Evolutionary conservation across 2,797 vertebrate species (phyloP).

Genomic region (Phaenicophaeus curvirostris): DNA sequence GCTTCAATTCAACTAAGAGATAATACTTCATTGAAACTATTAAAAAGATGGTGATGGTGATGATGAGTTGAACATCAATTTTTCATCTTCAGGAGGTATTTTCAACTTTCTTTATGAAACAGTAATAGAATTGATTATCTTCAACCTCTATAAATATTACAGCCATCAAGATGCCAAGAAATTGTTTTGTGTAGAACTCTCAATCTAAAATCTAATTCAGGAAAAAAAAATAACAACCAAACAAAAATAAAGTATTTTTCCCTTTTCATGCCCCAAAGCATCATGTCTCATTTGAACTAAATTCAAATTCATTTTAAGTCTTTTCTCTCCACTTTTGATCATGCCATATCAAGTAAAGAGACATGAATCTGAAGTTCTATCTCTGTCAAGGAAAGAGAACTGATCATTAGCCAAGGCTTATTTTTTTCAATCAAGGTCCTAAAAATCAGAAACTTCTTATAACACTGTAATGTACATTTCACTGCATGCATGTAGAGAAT

Average conservation of each 20-base stretch:
- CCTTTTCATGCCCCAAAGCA: neutral
- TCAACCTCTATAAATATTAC: neutral
- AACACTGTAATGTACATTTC: neutral
- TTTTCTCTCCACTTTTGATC: neutral
- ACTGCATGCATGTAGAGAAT: neutral
- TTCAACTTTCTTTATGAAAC: neutral
- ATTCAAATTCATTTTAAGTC: neutral
- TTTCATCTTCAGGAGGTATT: neutral
- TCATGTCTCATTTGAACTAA: neutral
- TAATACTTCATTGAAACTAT: neutral
- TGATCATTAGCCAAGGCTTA: fast-evolving
- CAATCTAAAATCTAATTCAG: neutral
- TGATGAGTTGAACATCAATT: neutral
- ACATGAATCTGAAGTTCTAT: neutral
- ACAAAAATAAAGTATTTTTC: neutral
- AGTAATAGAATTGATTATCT: neutral
- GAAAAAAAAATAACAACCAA: neutral
- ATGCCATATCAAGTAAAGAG: neutral
- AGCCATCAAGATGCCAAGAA: neutral
- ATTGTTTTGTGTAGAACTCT: neutral
- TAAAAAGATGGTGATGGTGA: neutral
- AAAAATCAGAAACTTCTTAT: neutral
- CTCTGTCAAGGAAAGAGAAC: neutral
- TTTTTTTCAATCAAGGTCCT: neutral
- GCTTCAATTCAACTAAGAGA: neutral